Evolutionary conservation across 37 sponge, comb jelly and placozoan species (phyloP), one percentile per base, ranked within the genome.

Genomic region (Diacarnus erythraeanus): DNA sequence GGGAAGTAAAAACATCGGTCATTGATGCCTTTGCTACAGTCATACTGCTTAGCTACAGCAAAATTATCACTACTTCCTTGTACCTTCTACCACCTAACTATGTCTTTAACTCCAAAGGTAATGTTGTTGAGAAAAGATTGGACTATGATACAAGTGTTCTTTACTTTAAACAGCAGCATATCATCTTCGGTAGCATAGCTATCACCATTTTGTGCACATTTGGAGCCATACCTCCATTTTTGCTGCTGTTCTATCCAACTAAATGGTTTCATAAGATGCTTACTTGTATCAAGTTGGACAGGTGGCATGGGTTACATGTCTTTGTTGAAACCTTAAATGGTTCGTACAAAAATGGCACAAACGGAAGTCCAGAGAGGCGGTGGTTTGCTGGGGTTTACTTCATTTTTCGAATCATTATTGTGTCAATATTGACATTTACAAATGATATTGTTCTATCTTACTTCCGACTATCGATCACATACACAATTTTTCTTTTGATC

Each of bases 301-400:
- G 77, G 29, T 33, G 51, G 21, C 65, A 65, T 1, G 67, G 56
- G 9, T 26, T 86, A 2, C 29, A 43, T 18, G 38, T 67, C 0
- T 86, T 86, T 43, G 56, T 86, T 35, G 86, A 86, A 42, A 71
- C 86, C 15, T 86, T 86, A 61, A 79, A 86, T 47, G 86, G 86
- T 8, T 79, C 58, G 59, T 86, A 74, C 68, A 86, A 73, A 33
- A 38, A 79, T 51, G 80, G 82, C 10, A 64, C 54, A 2, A 42
- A 74, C 15, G 66, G 69, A 64, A 35, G 40, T 56, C 72, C 74
- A 47, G 86, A 86, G 4, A 42, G 71, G 22, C 40, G 86, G 21
- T 79, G 36, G 38, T 86, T 86, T 73, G 72, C 86, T 22, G 79
- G 74, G 9, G 21, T 79, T 34, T 86, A 86, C 69, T 79, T 86